These are phyloP conservation scores for Pangasianodon hypophthalmus DNA, from an alignment of 2,113 vertebrate species.

Conservation along the genomic window DNA sequence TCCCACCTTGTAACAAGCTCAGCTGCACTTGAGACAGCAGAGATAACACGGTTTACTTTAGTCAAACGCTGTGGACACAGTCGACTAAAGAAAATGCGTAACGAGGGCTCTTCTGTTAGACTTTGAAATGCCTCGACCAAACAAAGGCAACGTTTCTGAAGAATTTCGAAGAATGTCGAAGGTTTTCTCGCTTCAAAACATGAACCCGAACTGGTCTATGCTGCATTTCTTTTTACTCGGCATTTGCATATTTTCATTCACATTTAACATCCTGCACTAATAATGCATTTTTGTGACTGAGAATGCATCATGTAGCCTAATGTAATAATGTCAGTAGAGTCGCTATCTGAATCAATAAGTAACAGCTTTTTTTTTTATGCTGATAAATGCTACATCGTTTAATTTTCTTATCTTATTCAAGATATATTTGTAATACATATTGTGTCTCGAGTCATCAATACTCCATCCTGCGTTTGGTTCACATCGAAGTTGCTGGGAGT, in stretches of 20 bases:
- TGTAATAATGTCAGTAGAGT: too few species aligned
- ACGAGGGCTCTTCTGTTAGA: background rate
- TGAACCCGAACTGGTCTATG: background rate
- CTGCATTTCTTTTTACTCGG: background rate
- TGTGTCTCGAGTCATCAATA: too few species aligned
- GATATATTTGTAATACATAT: too few species aligned
- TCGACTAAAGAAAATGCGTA: background rate
- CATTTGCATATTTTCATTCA: background rate
- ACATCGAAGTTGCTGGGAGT: too few species aligned
- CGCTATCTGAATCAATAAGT: too few species aligned
- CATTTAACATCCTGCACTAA: background rate
- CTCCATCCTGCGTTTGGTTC: too few species aligned
- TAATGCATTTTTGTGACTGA: background rate
- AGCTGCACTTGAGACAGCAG: background rate
- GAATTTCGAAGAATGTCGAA: background rate
- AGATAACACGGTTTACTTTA: constrained; percentile 17
- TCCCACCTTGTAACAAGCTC: background rate
- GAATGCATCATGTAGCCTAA: too few species aligned
- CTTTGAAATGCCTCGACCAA: background rate
- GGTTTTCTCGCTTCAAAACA: background rate
- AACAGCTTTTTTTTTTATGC: too few species aligned
- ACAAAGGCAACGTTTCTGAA: background rate
- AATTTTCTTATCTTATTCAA: too few species aligned
- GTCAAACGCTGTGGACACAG: background rate
- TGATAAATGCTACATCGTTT: too few species aligned